These are phyloP conservation scores for Enchytraeus crypticus DNA, from an alignment of 2,888 invertebrate genomes.

Conservation along the genomic window DNA sequence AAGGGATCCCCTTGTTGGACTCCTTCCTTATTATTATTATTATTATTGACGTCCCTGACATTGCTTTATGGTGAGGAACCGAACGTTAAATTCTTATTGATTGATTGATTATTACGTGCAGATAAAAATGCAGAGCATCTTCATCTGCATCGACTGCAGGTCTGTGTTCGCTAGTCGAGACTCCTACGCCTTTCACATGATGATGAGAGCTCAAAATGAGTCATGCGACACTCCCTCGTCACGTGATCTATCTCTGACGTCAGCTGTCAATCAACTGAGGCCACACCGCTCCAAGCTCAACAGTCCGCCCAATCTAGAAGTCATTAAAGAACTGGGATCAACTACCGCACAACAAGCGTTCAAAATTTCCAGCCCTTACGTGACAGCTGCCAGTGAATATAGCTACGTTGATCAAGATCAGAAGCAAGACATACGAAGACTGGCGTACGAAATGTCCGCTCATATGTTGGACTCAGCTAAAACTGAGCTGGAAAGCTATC, in stretches of 20 bases:
- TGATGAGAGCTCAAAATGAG: conserved; percentile 45
- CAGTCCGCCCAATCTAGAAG: neutral
- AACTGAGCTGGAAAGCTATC: neutral
- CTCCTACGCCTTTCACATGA: conserved; percentile 49
- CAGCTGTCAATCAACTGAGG: neutral
- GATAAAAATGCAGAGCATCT: conserved; percentile 30
- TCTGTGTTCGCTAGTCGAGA: conserved; percentile 43
- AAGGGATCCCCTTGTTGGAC: too few species aligned
- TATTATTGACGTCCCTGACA: too few species aligned
- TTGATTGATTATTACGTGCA: too few species aligned
- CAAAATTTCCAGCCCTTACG: neutral
- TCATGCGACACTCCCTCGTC: conserved; percentile 12
- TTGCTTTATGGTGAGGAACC: too few species aligned
- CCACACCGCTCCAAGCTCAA: neutral
- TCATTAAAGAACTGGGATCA: neutral
- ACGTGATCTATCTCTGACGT: neutral
- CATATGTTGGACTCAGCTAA: neutral
- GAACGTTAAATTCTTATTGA: too few species aligned
- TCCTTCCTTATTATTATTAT: too few species aligned
- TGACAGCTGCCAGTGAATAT: too few species aligned
- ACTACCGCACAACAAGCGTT: neutral
- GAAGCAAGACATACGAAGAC: too few species aligned
- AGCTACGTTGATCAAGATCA: too few species aligned
- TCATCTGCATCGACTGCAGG: conserved; percentile 45
- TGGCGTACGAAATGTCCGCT: neutral